Conservation (phyloP, 2,113 vertebrate genomes). For the Tachysurus fulvidraco region DNA sequence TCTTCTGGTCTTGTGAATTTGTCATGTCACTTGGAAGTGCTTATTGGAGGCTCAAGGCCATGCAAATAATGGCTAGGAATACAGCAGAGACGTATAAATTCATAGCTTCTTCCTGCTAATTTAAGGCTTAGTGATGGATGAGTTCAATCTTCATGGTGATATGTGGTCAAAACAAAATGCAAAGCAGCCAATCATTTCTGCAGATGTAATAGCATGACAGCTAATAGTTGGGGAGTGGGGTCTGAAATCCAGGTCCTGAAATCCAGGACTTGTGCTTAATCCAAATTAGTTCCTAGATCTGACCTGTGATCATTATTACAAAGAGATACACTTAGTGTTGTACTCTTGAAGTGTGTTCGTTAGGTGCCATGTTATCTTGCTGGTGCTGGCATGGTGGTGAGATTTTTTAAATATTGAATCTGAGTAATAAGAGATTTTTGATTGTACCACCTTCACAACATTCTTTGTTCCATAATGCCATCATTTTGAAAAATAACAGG, state of each 20-base stretch:
- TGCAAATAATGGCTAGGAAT: conserved; percentile 1
- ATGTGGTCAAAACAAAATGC: conserved; percentile 51
- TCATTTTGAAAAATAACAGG: too few relatives aligned
- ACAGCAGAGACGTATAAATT: background rate
- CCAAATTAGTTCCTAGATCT: background rate
- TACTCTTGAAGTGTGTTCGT: background rate
- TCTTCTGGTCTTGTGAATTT: conserved; percentile 17
- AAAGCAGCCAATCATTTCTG: background rate
- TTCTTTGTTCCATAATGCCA: background rate
- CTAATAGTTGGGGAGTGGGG: background rate
- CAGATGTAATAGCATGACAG: background rate
- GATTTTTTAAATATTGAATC: background rate
- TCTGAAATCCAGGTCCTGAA: background rate
- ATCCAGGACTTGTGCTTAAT: background rate
- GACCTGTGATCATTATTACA: background rate
- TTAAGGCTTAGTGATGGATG: conserved; percentile 55
- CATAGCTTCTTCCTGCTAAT: conserved; percentile 22
- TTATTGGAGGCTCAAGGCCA: conserved; percentile 18
- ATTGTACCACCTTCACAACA: background rate
- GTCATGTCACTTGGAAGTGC: background rate
- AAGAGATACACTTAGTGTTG: background rate
- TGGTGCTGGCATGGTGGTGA: background rate
- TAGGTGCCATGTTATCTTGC: background rate
- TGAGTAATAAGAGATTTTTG: background rate
- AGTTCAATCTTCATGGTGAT: conserved; percentile 55